Evolutionary conservation across 1,140 invertebrate genomes (phyloP), one percentile per base, ranked within the genome.

Genomic region (Adelges cooleyi): DNA sequence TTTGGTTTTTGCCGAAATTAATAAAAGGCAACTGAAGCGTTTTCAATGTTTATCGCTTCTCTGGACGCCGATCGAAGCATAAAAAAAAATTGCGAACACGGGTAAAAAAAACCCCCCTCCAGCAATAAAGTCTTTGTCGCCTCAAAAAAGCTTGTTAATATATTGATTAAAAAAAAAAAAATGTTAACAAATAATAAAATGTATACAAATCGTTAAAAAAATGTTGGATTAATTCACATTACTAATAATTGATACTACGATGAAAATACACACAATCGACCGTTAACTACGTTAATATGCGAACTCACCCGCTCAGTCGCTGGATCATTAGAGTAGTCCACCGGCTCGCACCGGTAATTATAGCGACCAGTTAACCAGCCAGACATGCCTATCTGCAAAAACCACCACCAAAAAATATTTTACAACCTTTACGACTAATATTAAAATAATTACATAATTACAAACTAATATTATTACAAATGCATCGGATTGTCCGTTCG

Each of bases 321-420:
- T 74, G 89, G 86, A 80, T 86, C 83, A 78, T 89, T 84, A 72
- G 86, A 87, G 82, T 95, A 92, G 81, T 92, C 89, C 76, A 96
- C 90, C 69, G 91, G 90, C 80, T 97, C 90, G 84, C 93, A 98
- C 75, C 84, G 84, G 80, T 89, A 87, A 79, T 84, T 95, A 84
- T 95, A 97, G 75, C 86, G 84, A 74, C 87, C 85, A 81, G 92
- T 84, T 80, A 89, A 82, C 87, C 88, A 90, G 77, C 87, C 88
- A 72, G 84, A 82, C 77, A 84, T 81, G 77, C 82, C 84, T 79
- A 90, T 87, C 87, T 90, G 85, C 78, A 89, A 87, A 80, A 62
- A 48, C 56, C 56, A 62, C 56, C 56, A 62, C 56, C 42, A 62
- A 46, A 62, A n/a, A 44, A 48, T 33, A 62, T 46, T 62, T 23